These are phyloP conservation scores for Coleophora flavipennella DNA, from an alignment of 2,888 invertebrate species.

Conservation along the genomic window DNA sequence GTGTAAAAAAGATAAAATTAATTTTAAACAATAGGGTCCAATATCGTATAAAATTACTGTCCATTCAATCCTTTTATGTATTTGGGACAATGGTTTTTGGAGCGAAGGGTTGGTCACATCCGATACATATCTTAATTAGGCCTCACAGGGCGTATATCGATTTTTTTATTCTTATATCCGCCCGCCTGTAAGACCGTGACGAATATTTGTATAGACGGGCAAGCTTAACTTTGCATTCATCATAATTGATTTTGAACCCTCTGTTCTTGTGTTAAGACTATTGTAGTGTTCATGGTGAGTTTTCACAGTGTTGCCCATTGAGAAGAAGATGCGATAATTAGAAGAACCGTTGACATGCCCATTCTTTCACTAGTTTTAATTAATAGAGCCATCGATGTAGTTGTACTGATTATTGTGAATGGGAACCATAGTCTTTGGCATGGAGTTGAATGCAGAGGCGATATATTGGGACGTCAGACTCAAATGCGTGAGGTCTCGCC, in stretches of 20 bases:
- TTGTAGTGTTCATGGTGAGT: neutral
- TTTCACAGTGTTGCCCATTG: conserved; percentile 11
- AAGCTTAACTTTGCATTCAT: conserved; percentile 4
- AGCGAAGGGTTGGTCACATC: conserved; percentile 55
- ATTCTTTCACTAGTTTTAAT: conserved; percentile 17
- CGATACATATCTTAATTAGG: conserved; percentile 72
- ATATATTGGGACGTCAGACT: neutral
- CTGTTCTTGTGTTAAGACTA: conserved; percentile 1
- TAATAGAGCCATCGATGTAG: conserved; percentile 20
- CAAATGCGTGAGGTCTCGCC: conserved; percentile 3
- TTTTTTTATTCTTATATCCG: conserved; percentile 49
- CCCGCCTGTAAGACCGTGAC: conserved; percentile 44
- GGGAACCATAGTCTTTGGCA: conserved; percentile 21
- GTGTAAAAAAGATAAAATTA: neutral
- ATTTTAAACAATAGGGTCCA: conserved; percentile 4
- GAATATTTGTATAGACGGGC: conserved; percentile 39
- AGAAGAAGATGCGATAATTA: conserved; percentile 37
- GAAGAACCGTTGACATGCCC: conserved; percentile 37
- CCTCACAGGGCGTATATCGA: conserved; percentile 61
- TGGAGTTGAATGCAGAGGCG: neutral
- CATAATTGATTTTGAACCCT: conserved; percentile 1
- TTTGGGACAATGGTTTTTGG: conserved; percentile 50
- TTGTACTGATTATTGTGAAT: conserved; percentile 25
- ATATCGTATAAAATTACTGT: conserved; percentile 6
- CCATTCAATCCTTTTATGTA: conserved; percentile 16